Base-by-base conservation (phyloP, 2,113 vertebrate species). In the Dendropsophus ebraccatus region DNA sequence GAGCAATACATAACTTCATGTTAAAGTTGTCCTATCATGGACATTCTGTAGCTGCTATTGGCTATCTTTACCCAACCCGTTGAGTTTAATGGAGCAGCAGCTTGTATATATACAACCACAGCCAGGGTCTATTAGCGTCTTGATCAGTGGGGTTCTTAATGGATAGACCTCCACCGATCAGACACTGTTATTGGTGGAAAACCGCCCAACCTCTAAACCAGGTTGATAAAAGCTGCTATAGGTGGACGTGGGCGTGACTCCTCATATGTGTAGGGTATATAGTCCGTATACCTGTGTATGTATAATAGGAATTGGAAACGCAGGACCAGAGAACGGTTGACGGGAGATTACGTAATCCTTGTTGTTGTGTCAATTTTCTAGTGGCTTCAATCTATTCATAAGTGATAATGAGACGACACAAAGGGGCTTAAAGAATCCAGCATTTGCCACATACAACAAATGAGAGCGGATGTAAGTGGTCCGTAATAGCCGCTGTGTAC, bases 391-490 rank as follows among this genome's bases (percentile, higher is more conserved):
- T 35, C 76, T 41, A n/a, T 58, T 79, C 21, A 67, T 49, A 21
- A 30, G n/a, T 11, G n/a, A 25, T 60, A 28, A 67, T 81, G 58
- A 65, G 52, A 30, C 16, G 41, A 56, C 73, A 7, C 21, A 72
- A 73, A 56, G 30, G 62, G 37, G 47, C 11, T 28, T 16, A 30
- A 72, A 72, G 49, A 62, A 81, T 47, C 25, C 60, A 70, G 28
- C 19, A 50, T 50, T 19, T 82, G 41, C 45, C 45, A 47, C 28
- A 52, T 70, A 69, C 49, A 25, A 82, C 62, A 73, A 79, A 84
- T 75, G 30, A 84, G 69, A 84, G 69, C 13, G n/a, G 73, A 77
- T 65, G 50, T 47, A 45, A 85, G 23, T 79, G 84, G 45, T 14
- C 30, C 47, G 56, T 85, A 69, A 85, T 56, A 69, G 60, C 35